Evolutionary conservation across 2,888 invertebrate genomes (phyloP), one percentile per base, ranked within the genome.

Genomic region (Lingula anatina): DNA sequence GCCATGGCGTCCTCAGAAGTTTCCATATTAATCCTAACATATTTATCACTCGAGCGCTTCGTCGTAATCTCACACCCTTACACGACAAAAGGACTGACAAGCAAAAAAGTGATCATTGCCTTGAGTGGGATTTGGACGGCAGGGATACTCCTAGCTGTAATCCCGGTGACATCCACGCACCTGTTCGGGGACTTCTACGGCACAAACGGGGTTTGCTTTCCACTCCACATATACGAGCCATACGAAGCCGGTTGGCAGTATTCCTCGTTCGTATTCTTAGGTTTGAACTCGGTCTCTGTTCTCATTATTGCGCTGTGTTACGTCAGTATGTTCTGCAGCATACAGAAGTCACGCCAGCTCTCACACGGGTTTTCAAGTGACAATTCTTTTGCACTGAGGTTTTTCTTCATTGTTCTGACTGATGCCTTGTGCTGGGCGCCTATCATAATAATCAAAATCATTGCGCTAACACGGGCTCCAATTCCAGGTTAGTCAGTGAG

Each of bases 371-470:
- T n/a, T n/a, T n/a, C n/a, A n/a, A n/a, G n/a, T n/a, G 51, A 55
- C 20, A 47, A 56, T 41, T 51, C 56, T 1, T 46, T 62, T 23
- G 24, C 59, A 25, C 53, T 57, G n/a, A 36, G 62, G 25, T 61
- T 62, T 43, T 60, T 56, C 46, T 55, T 61, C 37, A 60, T 62
- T 41, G 59, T 62, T 24, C 35, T 61, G 36, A 60, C 62, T 1
- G 61, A 62, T 49, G 58, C 57, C 38, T 36, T 58, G 23, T 62
- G 62, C 36, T 62, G 62, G 62, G 44, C 56, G 7, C 62, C 62
- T 15, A 55, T 62, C 44, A 62, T 62, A 40, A 49, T 54, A 23
- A 52, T 62, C 35, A 62, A 62, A 36, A 44, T 60, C 5, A 35
- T 54, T 23, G 61, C 62, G 24, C 37, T 62, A 7, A 27, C 51